Conservation (phyloP, 2,113 vertebrate species). For the Lampris megalopsis region DNA sequence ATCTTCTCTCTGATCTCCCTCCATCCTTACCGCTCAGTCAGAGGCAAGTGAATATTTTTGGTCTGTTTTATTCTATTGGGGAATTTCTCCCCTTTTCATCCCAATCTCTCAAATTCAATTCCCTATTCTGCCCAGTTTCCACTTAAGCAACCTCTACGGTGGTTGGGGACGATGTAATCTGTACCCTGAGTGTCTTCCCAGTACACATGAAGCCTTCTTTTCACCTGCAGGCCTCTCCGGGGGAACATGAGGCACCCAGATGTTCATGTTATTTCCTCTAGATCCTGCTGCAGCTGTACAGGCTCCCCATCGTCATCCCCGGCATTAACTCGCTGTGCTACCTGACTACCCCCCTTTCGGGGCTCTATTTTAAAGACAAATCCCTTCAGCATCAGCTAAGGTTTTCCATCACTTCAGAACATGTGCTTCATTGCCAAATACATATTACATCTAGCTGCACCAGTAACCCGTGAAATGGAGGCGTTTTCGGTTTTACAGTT, state of each 20-base stretch:
- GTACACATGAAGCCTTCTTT: too few species aligned
- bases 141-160: background rate
- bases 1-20: conserved; percentile 23
- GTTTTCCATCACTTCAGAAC: conserved; percentile 30
- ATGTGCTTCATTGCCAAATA: conserved; percentile 61
- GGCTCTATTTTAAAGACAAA: conserved; percentile 23
- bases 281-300: too few species aligned
- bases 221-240: too few species aligned
- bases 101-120: conserved; percentile 15
- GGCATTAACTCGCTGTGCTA: too few species aligned
- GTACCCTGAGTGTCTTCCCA: too few species aligned
- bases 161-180: too few species aligned
- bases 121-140: conserved; percentile 18
- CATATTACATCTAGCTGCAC: conserved; percentile 36
- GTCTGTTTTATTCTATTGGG: too few species aligned
- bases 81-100: background rate
- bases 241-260: too few species aligned
- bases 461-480: conserved; percentile 17
- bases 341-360: too few species aligned
- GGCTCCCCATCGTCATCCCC: too few species aligned
- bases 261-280: too few species aligned
- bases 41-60: too few species aligned
- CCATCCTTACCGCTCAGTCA: conserved; percentile 14
- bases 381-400: conserved; percentile 12
- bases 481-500: background rate